Conservation (phyloP, 2,888 invertebrate species). For the Hydroisotoma schaefferi region DNA sequence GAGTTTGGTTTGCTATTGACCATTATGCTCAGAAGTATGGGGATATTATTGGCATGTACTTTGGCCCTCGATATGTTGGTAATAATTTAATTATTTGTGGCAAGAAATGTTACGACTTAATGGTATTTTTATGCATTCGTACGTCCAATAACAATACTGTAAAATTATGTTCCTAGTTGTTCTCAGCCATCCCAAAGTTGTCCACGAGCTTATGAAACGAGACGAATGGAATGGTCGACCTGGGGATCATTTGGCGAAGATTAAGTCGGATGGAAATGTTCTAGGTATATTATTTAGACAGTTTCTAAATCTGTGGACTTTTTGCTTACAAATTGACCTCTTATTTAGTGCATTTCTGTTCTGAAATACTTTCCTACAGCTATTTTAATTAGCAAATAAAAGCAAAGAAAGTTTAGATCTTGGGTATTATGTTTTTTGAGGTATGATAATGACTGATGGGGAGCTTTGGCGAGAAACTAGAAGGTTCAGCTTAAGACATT, state of each 20-base stretch:
- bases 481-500: slow-evolving; percentile 30
- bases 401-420: too few species aligned
- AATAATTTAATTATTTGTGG: background rate
- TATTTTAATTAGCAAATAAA: too few species aligned
- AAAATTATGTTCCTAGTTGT: slow-evolving; percentile 23
- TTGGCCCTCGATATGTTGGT: slow-evolving; percentile 32
- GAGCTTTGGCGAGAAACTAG: slow-evolving; percentile 37
- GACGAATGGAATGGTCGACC: slow-evolving; percentile 39
- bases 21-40: slow-evolving; percentile 30
- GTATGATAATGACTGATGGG: slow-evolving; percentile 35
- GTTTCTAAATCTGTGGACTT: too few species aligned
- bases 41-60: slow-evolving; percentile 33
- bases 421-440: too few species aligned
- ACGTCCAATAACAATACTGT: background rate
- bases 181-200: slow-evolving; percentile 31
- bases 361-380: too few species aligned
- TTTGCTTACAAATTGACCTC: too few species aligned
- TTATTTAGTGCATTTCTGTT: too few species aligned
- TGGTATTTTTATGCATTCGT: background rate
- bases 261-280: slow-evolving; percentile 28
- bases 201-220: slow-evolving; percentile 37
- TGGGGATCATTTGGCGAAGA: slow-evolving; percentile 29
- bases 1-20: slow-evolving; percentile 36
- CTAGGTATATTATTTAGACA: too few species aligned
- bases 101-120: too few species aligned